Percentiles rank a stretch among this genome's conserved stretches.
Conservation (phyloP, 1,140 invertebrate species). For the Leptinotarsa undecemlineata region DNA sequence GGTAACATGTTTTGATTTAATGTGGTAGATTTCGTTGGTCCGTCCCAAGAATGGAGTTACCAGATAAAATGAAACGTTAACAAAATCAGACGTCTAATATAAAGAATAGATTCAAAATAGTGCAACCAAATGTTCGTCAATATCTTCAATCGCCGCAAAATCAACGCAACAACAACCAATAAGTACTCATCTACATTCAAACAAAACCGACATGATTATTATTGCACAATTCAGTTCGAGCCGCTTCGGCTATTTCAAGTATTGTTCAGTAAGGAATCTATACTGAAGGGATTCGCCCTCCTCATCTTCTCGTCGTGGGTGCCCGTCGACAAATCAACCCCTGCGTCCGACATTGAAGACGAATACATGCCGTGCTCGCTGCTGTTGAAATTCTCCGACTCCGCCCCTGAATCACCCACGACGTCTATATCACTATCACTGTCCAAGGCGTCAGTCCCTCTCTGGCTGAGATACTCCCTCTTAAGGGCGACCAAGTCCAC, state of each 20-base stretch:
- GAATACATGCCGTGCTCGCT: slow-evolving; percentile 51
- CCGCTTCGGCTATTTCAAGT: slow-evolving; percentile 25
- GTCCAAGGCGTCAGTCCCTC: slow-evolving; percentile 65
- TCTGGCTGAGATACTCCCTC: slow-evolving; percentile 75
- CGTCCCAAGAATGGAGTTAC: too few species aligned
- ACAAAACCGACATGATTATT: slow-evolving; percentile 16
- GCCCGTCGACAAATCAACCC: slow-evolving; percentile 50
- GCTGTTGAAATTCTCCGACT: slow-evolving; percentile 59
- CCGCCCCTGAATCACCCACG: slow-evolving; percentile 72
- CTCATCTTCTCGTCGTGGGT: slow-evolving; percentile 59
- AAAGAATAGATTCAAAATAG: neutral
- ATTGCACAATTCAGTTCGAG: slow-evolving; percentile 50
- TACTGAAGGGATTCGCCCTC: slow-evolving; percentile 79
- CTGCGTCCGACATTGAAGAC: slow-evolving; percentile 47
- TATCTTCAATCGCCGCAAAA: neutral
- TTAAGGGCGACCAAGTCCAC: slow-evolving; percentile 86
- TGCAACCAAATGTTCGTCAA: neutral
- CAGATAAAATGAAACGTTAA: too few species aligned
- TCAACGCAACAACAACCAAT: neutral
- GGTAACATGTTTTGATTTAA: too few species aligned
- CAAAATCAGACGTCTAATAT: too few species aligned
- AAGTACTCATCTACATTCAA: slow-evolving; percentile 6
- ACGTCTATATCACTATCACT: slow-evolving; percentile 68
- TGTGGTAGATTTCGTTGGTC: too few species aligned
- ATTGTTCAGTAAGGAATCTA: slow-evolving; percentile 79